Base-by-base conservation (phyloP, 2,113 vertebrate species). In the Pantherophis guttatus region DNA sequence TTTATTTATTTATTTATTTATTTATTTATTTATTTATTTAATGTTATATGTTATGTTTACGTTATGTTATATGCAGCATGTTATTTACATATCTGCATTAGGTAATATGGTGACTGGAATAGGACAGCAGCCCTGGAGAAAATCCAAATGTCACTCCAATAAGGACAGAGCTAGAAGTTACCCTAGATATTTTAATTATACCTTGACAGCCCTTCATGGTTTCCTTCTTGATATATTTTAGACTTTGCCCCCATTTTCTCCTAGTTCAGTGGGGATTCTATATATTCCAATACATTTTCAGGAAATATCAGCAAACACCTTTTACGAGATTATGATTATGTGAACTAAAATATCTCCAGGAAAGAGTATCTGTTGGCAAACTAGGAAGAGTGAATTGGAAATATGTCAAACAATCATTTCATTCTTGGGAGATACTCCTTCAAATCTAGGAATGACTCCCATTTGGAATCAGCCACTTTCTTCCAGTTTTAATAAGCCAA, bases 381-480 rank as follows among this genome's bases (percentile, higher is more conserved):
- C 0, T 85, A 19, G 57, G 26, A 93, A 5, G 65, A 24, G 3
- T 89, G 65, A 85, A 93, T 89, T 85, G 87, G 92, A 85, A 86
- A 89, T 85, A 54, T 58, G 92, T 48, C 92, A 93, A 57, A 58
- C 54, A 57, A 92, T 89, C 39, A 92, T 89, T 81, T 93, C 70
- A 29, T 93, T 17, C 53, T 85, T 58, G n/a, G 65, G 65, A 85
- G 5, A 58, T 33, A 89, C 39, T 57, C 53, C 53, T 89, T 92
- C 53, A 92, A 81, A 85, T 50, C 17, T 50, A 89, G 65, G 87
- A 92, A 85, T 19, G 1, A 85, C 50, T 92, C 26, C 87, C 92
- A 85, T 50, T 33, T 89, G 87, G 26, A 92, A 92, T 85, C 24
- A 89, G 52, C 39, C 33, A 44, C n/a, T 39, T 85, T 58, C 65